Conservation (phyloP, 2,113 vertebrate genomes). For the Dasyprocta punctata region DNA sequence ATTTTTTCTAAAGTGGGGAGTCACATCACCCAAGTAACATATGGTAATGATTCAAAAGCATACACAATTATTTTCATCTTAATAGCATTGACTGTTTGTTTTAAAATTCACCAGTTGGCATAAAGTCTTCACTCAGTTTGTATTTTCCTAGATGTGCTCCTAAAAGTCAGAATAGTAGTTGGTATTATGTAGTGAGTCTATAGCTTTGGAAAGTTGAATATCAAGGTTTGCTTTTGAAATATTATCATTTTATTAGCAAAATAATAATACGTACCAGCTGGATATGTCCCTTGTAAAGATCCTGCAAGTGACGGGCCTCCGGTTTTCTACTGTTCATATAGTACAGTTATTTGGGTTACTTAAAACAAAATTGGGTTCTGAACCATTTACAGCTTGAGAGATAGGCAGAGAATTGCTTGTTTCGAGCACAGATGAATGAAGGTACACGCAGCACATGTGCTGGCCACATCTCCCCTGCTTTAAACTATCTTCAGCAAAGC, state of each 20-base stretch:
- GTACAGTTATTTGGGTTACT: background rate
- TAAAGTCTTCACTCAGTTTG: background rate
- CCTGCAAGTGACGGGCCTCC: background rate
- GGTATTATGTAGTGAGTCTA: background rate
- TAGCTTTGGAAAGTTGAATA: constrained; percentile 30
- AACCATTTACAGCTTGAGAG: background rate
- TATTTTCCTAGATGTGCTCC: constrained; percentile 46
- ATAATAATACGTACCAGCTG: background rate
- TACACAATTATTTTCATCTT: constrained; percentile 59
- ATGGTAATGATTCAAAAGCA: constrained; percentile 69
- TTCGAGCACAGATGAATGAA: background rate
- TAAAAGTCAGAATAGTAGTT: background rate
- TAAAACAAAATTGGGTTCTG: background rate
- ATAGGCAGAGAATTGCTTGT: background rate
- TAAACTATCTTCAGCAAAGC: background rate
- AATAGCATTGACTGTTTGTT: constrained; percentile 39
- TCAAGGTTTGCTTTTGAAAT: constrained; percentile 40
- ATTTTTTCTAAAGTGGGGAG: constrained; percentile 45
- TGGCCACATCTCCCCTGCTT: background rate
- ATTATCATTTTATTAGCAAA: constrained; percentile 29
- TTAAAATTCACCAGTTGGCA: constrained; percentile 22
- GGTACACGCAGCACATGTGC: fast-evolving
- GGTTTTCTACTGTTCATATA: background rate
- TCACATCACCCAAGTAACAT: constrained; percentile 63
- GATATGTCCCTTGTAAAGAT: background rate